Percentiles rank a stretch among this genome's conserved stretches.
phyloP scores from a whole-genome alignment of 2,888 invertebrate species.

The Apantesis nais region DNA sequence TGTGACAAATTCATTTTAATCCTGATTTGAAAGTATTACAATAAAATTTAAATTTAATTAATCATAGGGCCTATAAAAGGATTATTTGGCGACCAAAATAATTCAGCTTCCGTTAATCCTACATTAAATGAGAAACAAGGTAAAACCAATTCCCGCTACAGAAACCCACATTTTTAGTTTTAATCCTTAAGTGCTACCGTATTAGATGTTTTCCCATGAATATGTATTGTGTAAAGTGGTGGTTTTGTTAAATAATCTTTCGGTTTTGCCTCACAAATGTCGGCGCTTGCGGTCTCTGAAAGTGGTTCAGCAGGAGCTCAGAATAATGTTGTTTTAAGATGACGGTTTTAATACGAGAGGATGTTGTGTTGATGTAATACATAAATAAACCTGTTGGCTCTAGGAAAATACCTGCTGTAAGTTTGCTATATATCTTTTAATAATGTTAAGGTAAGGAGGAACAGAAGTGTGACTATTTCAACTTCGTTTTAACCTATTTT shows the following conservation, averaged over 20 bases:
- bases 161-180: conserved; percentile 6
- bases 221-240: conserved; percentile 27
- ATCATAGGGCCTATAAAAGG: not conserved
- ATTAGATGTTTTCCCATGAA: conserved; percentile 20
- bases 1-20: no score
- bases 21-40: not conserved
- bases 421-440: not conserved
- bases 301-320: conserved; percentile 21
- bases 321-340: conserved; percentile 26
- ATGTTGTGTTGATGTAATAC: conserved; percentile 15
- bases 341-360: conserved; percentile 9
- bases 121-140: not conserved
- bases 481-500: no score
- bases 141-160: not conserved
- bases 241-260: conserved; percentile 34
- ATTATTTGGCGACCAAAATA: not conserved
- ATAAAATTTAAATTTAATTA: not conserved
- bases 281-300: conserved; percentile 19
- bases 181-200: conserved; percentile 7
- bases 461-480: no score
- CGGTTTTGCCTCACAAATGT: conserved; percentile 32
- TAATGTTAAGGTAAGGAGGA: not conserved
- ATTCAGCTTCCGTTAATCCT: not conserved
- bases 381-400: conserved; percentile 9
- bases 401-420: not conserved